phyloP scores from a whole-genome alignment of 2,888 invertebrate species.

The Leptinotarsa haldemani region DNA sequence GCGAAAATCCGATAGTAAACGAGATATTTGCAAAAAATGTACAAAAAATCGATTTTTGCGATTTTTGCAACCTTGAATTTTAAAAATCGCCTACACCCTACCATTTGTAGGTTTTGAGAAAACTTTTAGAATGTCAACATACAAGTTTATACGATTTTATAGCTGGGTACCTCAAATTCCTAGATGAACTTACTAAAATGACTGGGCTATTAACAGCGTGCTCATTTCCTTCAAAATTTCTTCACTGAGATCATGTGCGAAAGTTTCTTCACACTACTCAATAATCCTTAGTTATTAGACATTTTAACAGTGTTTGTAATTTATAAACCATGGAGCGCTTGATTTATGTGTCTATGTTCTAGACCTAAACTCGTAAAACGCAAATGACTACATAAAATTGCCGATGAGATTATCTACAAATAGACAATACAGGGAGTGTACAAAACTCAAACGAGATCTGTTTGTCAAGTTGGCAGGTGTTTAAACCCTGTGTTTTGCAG shows the following conservation, averaged over 20 bases:
- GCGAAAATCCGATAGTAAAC: too few species aligned
- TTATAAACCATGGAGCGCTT: neutral
- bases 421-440: neutral
- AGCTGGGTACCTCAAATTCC: too few species aligned
- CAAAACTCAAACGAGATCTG: neutral
- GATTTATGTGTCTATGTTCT: constrained; percentile 4
- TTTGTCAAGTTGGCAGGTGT: constrained; percentile 10
- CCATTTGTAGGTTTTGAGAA: too few species aligned
- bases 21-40: too few species aligned
- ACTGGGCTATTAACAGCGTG: too few species aligned
- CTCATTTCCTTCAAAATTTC: neutral
- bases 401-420: constrained; percentile 7
- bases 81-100: too few species aligned
- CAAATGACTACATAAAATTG: neutral
- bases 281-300: neutral
- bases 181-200: too few species aligned
- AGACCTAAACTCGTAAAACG: constrained; percentile 11
- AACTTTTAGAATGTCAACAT: too few species aligned
- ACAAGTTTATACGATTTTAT: too few species aligned
- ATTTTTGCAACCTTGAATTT: too few species aligned
- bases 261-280: neutral
- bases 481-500: neutral
- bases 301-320: constrained; percentile 6
- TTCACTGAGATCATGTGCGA: neutral
- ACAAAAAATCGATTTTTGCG: too few species aligned